phyloP scores from a whole-genome alignment of 2,888 invertebrate species.

The Timema cristinae region DNA sequence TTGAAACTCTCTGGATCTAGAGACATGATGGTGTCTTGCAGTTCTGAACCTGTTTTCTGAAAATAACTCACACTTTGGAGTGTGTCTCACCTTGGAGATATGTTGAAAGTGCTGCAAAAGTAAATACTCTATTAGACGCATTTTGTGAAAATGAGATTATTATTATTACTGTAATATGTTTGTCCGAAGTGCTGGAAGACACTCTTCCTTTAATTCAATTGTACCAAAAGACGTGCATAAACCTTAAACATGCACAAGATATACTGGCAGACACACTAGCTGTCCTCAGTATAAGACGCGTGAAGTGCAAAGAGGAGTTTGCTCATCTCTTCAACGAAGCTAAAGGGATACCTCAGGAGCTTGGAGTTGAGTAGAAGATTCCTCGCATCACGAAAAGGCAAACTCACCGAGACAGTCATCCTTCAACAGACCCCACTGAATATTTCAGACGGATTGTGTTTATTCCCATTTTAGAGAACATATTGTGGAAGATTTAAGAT shows the following conservation, averaged over 20 bases:
- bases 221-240: background rate
- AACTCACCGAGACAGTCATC: too few species aligned
- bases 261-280: background rate
- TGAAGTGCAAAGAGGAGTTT: background rate
- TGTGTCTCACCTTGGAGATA: background rate
- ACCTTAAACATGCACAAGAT: background rate
- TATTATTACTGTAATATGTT: background rate
- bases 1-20: slow-evolving; percentile 33
- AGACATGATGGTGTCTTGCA: slow-evolving; percentile 11
- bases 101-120: background rate
- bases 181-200: background rate
- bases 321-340: slow-evolving; percentile 9
- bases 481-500: slow-evolving; percentile 17
- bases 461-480: slow-evolving; percentile 19
- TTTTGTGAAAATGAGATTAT: slow-evolving; percentile 3
- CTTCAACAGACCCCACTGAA: slow-evolving; percentile 4
- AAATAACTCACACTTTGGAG: background rate
- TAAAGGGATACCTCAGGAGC: background rate
- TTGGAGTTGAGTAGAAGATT: slow-evolving; percentile 11
- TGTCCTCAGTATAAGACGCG: slow-evolving; percentile 3
- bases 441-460: slow-evolving; percentile 14
- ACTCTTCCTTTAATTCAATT: background rate
- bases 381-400: background rate
- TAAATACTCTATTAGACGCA: background rate
- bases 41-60: background rate